phyloP scores from a whole-genome alignment of 2,888 invertebrate genomes.

The Trichacis sp. region DNA sequence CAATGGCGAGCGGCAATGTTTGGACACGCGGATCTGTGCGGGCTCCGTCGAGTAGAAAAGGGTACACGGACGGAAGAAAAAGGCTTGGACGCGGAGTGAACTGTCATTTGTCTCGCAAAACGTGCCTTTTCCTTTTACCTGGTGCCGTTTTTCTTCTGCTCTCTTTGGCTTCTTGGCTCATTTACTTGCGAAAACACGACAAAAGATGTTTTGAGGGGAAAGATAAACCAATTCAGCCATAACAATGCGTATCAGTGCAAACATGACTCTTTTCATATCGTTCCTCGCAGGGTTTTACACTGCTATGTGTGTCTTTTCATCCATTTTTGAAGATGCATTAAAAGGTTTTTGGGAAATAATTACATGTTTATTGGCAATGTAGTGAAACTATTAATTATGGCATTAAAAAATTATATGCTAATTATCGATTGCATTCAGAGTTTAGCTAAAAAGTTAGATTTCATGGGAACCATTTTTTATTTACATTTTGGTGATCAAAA shows the following conservation, averaged over 20 bases:
- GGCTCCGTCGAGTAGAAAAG: slow-evolving; percentile 18
- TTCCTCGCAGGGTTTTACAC: too few relatives aligned
- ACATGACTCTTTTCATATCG: slow-evolving; percentile 4
- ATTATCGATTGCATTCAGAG: too few relatives aligned
- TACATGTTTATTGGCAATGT: too few relatives aligned
- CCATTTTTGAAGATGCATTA: too few relatives aligned
- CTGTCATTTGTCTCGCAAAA: slow-evolving; percentile 29
- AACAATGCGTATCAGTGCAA: slow-evolving; percentile 17
- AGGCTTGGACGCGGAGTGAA: too few relatives aligned
- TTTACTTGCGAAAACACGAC: slow-evolving; percentile 24
- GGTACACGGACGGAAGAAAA: slow-evolving; percentile 29
- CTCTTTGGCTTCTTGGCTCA: slow-evolving; percentile 17
- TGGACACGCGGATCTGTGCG: slow-evolving; percentile 29
- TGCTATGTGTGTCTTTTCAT: too few relatives aligned
- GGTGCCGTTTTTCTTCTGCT: slow-evolving; percentile 7
- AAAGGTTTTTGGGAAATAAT: too few relatives aligned
- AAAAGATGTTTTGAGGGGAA: slow-evolving; percentile 27
- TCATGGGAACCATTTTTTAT: too few relatives aligned
- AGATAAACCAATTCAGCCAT: slow-evolving; percentile 27
- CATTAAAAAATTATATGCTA: too few relatives aligned
- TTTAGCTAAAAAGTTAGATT: too few relatives aligned
- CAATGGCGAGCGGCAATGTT: slow-evolving; percentile 34
- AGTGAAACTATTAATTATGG: too few relatives aligned
- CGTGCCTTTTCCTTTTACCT: slow-evolving; percentile 17
- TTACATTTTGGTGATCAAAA: too few relatives aligned